Evolutionary conservation across 2,888 invertebrate species (phyloP), one percentile per base, ranked within the genome.

Genomic region (Elysia crispata): DNA sequence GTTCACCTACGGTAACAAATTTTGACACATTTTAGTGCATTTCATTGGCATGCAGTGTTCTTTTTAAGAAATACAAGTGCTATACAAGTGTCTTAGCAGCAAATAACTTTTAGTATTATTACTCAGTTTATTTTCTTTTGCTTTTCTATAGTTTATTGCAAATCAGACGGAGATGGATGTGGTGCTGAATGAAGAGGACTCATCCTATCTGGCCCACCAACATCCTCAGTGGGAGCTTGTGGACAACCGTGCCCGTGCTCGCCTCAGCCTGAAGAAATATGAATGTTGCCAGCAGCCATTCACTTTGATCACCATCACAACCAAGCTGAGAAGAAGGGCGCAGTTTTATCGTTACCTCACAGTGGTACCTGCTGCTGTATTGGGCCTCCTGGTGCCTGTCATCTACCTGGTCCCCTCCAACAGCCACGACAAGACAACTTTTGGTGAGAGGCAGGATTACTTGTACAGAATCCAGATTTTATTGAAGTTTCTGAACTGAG

Each of bases 391-490:
- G 79, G 97, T 98, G 1, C 96, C 98, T n/a, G 93, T 98, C 72
- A 98, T 98, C 57, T 98, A 98, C 93, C 97, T 98, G 91, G 93
- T 98, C 82, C 98, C 98, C 0, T 97, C 97, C 33, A 98, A 98
- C 92, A 97, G 97, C 0, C 98, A 98, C 62, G 98, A 98, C 93
- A 98, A 98, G 94, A 98, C 98, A 87, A 97, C 97, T 90, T 95
- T 98, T 91, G 98, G 98, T 94, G 97, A 98, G 92, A 23, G 11
- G 41, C 41, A 3, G 3, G 41, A 41, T 11, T n/a, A n/a, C n/a
- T n/a, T n/a, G n/a, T n/a, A n/a, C n/a, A n/a, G n/a, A n/a, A n/a
- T n/a, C n/a, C n/a, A n/a, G n/a, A n/a, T n/a, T n/a, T n/a, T n/a
- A n/a, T n/a, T n/a, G n/a, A n/a, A n/a, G n/a, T n/a, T n/a, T n/a